phyloP scores from a whole-genome alignment of 35 echinoderm and acorn worm genomes.

The Ptychodera flava region DNA sequence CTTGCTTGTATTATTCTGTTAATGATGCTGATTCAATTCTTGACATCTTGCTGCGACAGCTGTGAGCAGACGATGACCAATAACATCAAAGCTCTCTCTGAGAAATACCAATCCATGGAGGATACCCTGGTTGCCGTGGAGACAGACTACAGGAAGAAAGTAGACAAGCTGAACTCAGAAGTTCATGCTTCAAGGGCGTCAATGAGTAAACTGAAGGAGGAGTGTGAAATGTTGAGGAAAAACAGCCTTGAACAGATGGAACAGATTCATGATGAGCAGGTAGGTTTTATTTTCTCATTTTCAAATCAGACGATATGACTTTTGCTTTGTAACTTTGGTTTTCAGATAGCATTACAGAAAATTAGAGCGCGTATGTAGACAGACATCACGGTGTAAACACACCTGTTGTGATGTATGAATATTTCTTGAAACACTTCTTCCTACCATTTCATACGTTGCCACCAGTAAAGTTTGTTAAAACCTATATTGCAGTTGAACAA shows the following conservation, averaged over 20 bases:
- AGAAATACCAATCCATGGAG: constrained; percentile 10
- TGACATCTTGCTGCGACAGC: background rate
- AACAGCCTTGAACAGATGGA: background rate
- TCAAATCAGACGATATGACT: background rate
- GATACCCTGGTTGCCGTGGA: background rate
- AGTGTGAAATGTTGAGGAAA: background rate
- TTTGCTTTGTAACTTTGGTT: too few species aligned
- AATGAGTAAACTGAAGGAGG: background rate
- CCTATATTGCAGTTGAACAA: too few species aligned
- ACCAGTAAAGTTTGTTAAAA: too few species aligned
- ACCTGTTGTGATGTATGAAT: too few species aligned
- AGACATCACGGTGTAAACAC: too few species aligned
- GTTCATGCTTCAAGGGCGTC: background rate
- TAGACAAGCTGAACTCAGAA: constrained; percentile 3
- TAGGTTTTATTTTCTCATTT: background rate
- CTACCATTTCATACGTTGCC: too few species aligned
- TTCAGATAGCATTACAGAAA: too few species aligned
- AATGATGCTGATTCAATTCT: too few species aligned
- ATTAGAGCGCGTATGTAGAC: too few species aligned
- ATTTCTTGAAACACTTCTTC: too few species aligned
- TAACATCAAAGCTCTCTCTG: background rate
- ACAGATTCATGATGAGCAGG: background rate
- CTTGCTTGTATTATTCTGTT: too few species aligned
- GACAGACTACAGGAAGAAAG: constrained; percentile 9
- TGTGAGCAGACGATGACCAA: constrained; percentile 2